These are phyloP conservation scores for Holotrichia oblita DNA, from an alignment of 1,140 invertebrate genomes.

Conservation along the genomic window DNA sequence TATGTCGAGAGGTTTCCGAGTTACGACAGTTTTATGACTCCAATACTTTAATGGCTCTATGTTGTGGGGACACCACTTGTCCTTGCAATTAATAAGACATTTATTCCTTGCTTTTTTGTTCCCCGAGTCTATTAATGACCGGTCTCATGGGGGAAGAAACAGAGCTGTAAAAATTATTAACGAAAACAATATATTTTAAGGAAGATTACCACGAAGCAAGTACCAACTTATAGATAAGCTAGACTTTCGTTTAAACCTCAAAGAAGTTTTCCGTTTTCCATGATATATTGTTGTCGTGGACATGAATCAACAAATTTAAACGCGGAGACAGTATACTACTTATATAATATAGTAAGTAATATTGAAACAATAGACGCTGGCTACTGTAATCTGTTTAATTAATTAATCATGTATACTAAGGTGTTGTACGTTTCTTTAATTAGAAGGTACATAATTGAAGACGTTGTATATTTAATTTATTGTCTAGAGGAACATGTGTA, in stretches of 20 bases:
- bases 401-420: too few relatives aligned
- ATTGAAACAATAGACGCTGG: too few relatives aligned
- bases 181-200: constrained; percentile 16
- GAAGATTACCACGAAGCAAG: background rate
- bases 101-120: background rate
- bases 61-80: constrained; percentile 10
- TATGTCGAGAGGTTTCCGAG: constrained; percentile 7
- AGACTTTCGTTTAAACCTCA: background rate
- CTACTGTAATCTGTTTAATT: too few relatives aligned
- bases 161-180: constrained; percentile 13
- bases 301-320: background rate
- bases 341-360: too few relatives aligned
- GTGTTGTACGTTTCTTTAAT: too few relatives aligned
- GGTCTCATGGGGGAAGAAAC: background rate
- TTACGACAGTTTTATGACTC: constrained; percentile 29
- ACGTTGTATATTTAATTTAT: too few relatives aligned
- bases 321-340: background rate
- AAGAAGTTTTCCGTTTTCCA: background rate
- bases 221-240: background rate
- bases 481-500: too few relatives aligned
- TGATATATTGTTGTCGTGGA: background rate
- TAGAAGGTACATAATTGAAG: too few relatives aligned
- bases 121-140: background rate
- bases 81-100: constrained; percentile 29
- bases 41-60: constrained; percentile 19